Evolutionary conservation across 1,140 invertebrate species (phyloP).

Genomic region (Platorchestia sp.): DNA sequence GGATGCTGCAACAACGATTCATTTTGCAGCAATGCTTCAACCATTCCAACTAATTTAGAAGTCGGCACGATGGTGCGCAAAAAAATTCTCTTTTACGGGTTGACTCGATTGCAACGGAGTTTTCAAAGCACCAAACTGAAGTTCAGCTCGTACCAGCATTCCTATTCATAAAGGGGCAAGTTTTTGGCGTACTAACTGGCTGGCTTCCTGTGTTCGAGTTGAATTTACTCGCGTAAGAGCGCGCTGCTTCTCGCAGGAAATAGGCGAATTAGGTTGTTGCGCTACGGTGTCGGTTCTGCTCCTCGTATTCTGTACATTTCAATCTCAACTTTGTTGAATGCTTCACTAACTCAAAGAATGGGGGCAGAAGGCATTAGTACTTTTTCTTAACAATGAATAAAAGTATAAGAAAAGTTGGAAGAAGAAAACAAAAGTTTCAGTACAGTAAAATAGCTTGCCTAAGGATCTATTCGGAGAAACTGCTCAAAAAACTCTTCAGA

Average conservation of each 20-base stretch:
- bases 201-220: background rate
- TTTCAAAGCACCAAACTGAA: background rate
- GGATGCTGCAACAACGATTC: background rate
- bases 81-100: background rate
- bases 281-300: background rate
- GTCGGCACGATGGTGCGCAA: background rate
- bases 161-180: background rate
- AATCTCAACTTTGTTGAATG: background rate
- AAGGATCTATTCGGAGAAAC: too few relatives aligned
- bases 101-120: background rate
- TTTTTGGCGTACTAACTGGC: background rate
- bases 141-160: background rate
- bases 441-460: too few relatives aligned
- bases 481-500: too few relatives aligned
- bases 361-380: background rate
- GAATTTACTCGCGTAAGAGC: background rate
- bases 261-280: background rate
- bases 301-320: background rate
- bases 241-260: background rate
- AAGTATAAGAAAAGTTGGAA: background rate
- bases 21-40: background rate
- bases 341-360: background rate
- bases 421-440: too few relatives aligned
- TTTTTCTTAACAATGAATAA: background rate
- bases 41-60: constrained; percentile 2